Base-by-base conservation (phyloP, 2,113 vertebrate species). In the Galeopterus variegatus region DNA sequence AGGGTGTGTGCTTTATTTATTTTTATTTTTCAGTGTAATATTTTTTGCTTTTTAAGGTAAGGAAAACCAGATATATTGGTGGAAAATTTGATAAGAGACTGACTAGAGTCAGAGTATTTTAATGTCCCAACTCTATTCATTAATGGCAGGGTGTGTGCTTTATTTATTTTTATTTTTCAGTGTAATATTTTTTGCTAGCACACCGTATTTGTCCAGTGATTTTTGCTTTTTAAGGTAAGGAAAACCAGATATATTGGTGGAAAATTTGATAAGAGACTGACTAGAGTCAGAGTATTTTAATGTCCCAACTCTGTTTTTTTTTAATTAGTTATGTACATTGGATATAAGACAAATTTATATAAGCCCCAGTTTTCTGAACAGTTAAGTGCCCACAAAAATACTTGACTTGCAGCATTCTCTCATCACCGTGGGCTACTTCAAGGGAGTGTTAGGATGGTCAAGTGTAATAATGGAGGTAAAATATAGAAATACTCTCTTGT, bases 81-180 rank as follows among this genome's bases (percentile, higher is more conserved):
- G 5, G 31, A 7, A 91, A 80, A 69, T 26, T 72, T 24, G 17
- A 82, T 1, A 73, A 8, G 6, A 21, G 12, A 11, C 2, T 48
- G 14, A 73, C 48, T 41, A 67, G 23, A 83, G n/a, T 90, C 8
- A 86, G 23, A 84, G 82, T 83, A 58, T 3, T 58, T 67, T 80
- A 65, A 72, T 64, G 6, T 41, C 8, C 8, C 24, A 36, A 13
- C 6, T 54, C 8, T 84, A n/a, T n/a, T n/a, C n/a, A n/a, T n/a
- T n/a, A n/a, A n/a, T n/a, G 28, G 1, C 7, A 60, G 26, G 6
- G 19, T 67, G 2, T 88, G 28, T 60, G 14, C 14, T 48, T 86
- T 60, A 83, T 75, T 87, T 91, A 76, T 89, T 96, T 84, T 36
- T 33, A 3, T 80, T 88, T 93, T 81, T 64, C 17, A 52, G 6